Conservation (phyloP, 2,113 vertebrate species). For the Nettapus auritus region DNA sequence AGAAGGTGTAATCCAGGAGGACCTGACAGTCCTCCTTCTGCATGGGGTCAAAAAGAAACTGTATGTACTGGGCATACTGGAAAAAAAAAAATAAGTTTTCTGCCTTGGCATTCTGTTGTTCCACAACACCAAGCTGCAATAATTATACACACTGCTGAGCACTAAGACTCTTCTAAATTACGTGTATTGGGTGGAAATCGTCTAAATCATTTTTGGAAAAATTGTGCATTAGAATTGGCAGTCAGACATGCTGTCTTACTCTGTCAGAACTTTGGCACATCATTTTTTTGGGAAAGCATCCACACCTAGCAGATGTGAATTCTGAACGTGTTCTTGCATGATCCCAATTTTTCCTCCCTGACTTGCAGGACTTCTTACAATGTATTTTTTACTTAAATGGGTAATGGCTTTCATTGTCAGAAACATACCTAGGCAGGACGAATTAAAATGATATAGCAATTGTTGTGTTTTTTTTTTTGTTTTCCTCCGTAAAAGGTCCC, state of each 20-base stretch:
- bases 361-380: constrained; percentile 12
- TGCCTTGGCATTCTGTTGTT: neutral
- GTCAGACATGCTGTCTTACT: constrained; percentile 31
- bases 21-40: neutral
- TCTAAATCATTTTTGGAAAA: constrained; percentile 63
- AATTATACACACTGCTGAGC: neutral
- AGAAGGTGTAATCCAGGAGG: neutral
- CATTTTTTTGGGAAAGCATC: constrained; percentile 36
- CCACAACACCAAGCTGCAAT: neutral
- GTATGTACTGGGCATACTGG: neutral
- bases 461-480: neutral
- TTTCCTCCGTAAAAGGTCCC: neutral
- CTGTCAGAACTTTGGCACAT: constrained; percentile 59
- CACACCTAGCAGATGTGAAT: constrained; percentile 62
- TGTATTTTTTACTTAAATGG: neutral
- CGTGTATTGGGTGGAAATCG: constrained; percentile 21
- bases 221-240: constrained; percentile 63
- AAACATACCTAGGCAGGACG: neutral
- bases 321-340: constrained; percentile 33
- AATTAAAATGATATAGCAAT: neutral
- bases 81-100: neutral
- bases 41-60: neutral
- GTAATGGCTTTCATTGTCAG: neutral
- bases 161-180: constrained; percentile 1
- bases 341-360: constrained; percentile 11